Conservation (phyloP, 2,888 invertebrate species). For the Syrista parreyssii region DNA sequence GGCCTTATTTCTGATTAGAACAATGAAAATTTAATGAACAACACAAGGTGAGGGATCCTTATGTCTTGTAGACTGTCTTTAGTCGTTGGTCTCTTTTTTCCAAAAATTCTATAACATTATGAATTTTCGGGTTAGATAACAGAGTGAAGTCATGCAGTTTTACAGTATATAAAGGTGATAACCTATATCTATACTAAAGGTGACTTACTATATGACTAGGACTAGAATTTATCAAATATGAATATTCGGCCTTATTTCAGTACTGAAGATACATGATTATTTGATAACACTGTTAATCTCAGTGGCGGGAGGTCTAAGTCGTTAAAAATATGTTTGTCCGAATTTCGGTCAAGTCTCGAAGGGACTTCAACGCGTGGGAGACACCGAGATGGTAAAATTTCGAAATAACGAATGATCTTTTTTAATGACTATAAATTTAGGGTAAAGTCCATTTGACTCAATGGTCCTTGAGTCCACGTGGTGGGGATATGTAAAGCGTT, state of each 20-base stretch:
- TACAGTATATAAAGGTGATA: too few relatives aligned
- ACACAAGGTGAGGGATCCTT: neutral
- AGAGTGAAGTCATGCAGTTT: too few relatives aligned
- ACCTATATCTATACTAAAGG: too few relatives aligned
- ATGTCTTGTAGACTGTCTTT: too few relatives aligned
- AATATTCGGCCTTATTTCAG: neutral
- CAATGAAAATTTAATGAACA: slow-evolving; percentile 6
- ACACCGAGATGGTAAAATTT: neutral
- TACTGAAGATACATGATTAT: neutral
- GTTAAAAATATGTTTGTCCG: neutral
- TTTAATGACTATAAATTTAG: neutral
- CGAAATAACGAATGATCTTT: neutral
- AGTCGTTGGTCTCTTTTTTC: too few relatives aligned
- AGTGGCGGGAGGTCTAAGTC: neutral
- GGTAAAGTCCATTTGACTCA: neutral
- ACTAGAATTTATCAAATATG: too few relatives aligned
- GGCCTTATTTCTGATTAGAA: slow-evolving; percentile 15
- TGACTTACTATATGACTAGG: too few relatives aligned
- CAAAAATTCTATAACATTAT: too few relatives aligned
- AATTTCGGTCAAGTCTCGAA: neutral
- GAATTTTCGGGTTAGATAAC: too few relatives aligned
- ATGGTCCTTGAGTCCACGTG: neutral
- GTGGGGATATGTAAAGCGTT: neutral
- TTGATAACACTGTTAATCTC: neutral
- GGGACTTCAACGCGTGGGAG: neutral